Evolutionary conservation across 2,888 invertebrate genomes (phyloP).

Genomic region (Synanthedon andrenaeformis): DNA sequence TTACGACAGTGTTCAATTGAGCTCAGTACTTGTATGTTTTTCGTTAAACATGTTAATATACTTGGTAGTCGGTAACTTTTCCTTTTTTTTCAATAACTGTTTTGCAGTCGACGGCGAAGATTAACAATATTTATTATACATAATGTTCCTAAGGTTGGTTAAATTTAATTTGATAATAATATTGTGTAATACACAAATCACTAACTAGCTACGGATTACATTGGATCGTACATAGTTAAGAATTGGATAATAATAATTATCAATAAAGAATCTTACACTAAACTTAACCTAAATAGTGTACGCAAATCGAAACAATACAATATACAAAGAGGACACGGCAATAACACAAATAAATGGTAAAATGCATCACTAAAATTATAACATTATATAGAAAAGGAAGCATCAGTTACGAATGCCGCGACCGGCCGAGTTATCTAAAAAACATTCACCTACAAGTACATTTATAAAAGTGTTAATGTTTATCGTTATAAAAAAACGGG

Average conservation of each 20-base stretch:
- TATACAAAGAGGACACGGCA: conserved; percentile 38
- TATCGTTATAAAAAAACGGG: conserved; percentile 50
- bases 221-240: conserved; percentile 36
- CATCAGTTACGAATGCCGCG: conserved; percentile 34
- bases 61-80: not conserved
- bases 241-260: conserved; percentile 44
- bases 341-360: conserved; percentile 53
- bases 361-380: conserved; percentile 50
- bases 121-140: conserved; percentile 1
- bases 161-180: conserved; percentile 33
- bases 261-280: conserved; percentile 50
- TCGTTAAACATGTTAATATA: not conserved
- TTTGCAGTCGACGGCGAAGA: not conserved
- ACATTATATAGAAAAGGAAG: conserved; percentile 55
- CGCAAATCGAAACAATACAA: conserved; percentile 45
- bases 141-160: conserved; percentile 24
- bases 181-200: conserved; percentile 37
- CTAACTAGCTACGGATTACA: conserved; percentile 58
- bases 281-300: conserved; percentile 48
- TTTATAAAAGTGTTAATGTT: conserved; percentile 43
- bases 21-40: not conserved
- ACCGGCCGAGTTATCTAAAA: conserved; percentile 28
- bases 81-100: not conserved
- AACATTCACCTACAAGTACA: conserved; percentile 38
- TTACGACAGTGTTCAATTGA: conserved; percentile 8